Evolutionary conservation across 2,888 invertebrate species (phyloP).

Genomic region (Synanthedon formicaeformis): DNA sequence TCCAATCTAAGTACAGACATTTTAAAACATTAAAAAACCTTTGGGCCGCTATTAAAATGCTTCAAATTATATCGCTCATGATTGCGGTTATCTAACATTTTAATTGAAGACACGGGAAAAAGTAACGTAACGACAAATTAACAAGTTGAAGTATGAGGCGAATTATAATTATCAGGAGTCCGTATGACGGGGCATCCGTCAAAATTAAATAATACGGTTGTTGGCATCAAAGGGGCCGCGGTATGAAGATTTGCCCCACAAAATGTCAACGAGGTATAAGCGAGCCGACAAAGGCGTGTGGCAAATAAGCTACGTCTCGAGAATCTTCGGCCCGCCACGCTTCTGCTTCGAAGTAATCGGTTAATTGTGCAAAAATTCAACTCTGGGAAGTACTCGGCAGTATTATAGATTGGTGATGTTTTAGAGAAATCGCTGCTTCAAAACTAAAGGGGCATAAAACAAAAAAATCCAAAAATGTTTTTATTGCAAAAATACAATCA

Average conservation of each 20-base stretch:
- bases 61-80: neutral
- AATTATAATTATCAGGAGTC: constrained; percentile 21
- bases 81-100: neutral
- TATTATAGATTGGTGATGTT: neutral
- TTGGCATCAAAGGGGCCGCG: constrained; percentile 56
- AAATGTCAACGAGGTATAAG: constrained; percentile 55
- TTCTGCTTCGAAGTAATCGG: constrained; percentile 47
- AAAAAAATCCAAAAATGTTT: too few species aligned
- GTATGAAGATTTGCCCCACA: constrained; percentile 65
- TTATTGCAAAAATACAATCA: too few species aligned
- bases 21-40: too few species aligned
- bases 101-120: neutral
- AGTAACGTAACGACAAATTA: neutral
- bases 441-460: too few species aligned
- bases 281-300: constrained; percentile 50
- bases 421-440: too few species aligned
- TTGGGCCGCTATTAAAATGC: too few species aligned
- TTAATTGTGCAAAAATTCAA: constrained; percentile 35
- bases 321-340: constrained; percentile 41
- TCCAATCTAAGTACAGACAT: too few species aligned
- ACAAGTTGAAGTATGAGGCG: neutral
- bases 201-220: constrained; percentile 55
- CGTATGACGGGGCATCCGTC: constrained; percentile 37
- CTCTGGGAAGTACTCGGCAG: neutral
- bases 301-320: constrained; percentile 21